Base-by-base conservation (phyloP, 1,140 invertebrate genomes). In the Achroia grisella region DNA sequence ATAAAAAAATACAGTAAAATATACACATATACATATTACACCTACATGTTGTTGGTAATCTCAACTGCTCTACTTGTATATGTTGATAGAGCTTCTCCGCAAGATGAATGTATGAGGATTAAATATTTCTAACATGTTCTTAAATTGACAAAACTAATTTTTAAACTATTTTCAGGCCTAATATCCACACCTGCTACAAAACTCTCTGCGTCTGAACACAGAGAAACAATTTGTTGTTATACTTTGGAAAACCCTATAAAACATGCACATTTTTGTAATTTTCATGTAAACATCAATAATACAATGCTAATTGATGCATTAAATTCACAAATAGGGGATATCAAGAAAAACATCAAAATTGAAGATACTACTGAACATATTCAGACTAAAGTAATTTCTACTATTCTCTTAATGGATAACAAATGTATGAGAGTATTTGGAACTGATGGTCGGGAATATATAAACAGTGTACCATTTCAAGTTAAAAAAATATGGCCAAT, bases 391-490 rank as follows among this genome's bases (percentile, higher is more conserved):
- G 56, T 66, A 3, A 75, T 86, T 63, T 81, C 85, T 8, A 72
- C 93, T 34, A 89, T 97, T 58, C 92, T 94, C 74, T 76, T 96
- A 32, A 84, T 95, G 39, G 91, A 97, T 83, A 89, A 89, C 34
- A 91, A 91, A 52, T 91, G 91, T 55, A 83, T 97, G 44, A 92
- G 89, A 71, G 92, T 95, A 8, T 97, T 93, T 62, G 91, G 93
- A 3, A 89, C 90, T 36, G 89, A 91, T 60, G 95, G 95, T 8
- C 90, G 95, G 82, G 93, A 97, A 74, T 97, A 92, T 68, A 87
- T 93, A 14, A 90, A 93, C 8, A 91, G 92, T 61, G 87, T 97
- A 39, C 95, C 95, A 42, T 97, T 97, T 86, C 91, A 94, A 86
- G 93, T 97, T 56, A 89, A 86, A 57, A 88, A 87, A 58, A 88